phyloP scores from a whole-genome alignment of 2,888 invertebrate genomes.

The Polydrusus tereticollis region DNA sequence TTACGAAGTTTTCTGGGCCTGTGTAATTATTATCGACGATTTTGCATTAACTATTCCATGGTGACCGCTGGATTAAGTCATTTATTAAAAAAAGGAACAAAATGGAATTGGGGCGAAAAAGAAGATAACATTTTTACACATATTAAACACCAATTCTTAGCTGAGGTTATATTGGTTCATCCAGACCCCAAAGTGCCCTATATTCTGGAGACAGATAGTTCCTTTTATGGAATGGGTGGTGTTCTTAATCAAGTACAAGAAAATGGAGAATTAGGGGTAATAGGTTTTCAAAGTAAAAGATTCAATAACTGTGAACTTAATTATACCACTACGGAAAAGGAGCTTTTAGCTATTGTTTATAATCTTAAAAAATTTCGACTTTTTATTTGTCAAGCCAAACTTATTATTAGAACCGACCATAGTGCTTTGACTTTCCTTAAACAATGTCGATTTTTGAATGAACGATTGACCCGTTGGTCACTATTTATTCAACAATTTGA shows the following conservation, averaged over 20 bases:
- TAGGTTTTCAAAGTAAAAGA: not conserved
- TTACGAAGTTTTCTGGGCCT: not conserved
- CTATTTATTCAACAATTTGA: not conserved
- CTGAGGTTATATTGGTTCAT: not conserved
- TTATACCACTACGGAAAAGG: conserved; percentile 12
- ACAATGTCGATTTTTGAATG: conserved; percentile 23
- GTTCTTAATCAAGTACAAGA: not conserved
- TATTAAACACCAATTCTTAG: not conserved
- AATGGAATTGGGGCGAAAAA: not conserved
- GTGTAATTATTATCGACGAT: not conserved
- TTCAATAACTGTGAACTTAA: not conserved
- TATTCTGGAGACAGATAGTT: not conserved
- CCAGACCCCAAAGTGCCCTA: not conserved
- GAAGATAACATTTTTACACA: not conserved
- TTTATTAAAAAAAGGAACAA: not conserved
- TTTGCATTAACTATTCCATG: not conserved
- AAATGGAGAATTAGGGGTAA: not conserved
- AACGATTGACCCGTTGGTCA: not conserved
- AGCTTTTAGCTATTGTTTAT: not conserved
- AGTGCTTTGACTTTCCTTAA: conserved; percentile 1
- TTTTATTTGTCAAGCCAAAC: not conserved
- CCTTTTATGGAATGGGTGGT: not conserved
- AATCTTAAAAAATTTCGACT: not conserved
- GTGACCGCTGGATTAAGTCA: not conserved
- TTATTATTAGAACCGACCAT: not conserved